These are phyloP conservation scores for Phalanger gymnotis DNA, from an alignment of 2,797 vertebrate species.

Conservation along the genomic window DNA sequence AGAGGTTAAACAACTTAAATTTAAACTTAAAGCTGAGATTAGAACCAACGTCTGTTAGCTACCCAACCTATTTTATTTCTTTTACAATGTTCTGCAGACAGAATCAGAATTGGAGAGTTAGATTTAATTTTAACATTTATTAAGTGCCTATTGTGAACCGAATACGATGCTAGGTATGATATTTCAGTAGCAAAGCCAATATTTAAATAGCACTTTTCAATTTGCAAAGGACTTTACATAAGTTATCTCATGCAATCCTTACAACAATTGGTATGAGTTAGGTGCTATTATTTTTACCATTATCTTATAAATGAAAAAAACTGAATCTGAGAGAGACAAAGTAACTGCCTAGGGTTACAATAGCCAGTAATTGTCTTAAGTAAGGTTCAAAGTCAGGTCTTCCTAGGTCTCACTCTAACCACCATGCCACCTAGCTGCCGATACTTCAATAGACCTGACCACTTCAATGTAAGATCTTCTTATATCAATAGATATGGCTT, in stretches of 20 bases:
- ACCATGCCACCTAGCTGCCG: neutral
- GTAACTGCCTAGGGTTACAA: too few relatives aligned
- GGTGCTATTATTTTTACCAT: neutral
- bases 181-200: neutral
- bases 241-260: neutral
- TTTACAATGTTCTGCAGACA: neutral
- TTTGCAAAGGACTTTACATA: neutral
- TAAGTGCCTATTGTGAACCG: neutral
- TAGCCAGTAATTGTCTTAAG: neutral
- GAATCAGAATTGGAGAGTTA: neutral
- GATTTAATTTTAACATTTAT: neutral
- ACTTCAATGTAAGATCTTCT: neutral
- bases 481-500: neutral
- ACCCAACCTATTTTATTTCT: neutral
- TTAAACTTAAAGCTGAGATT: neutral
- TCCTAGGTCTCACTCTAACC: neutral
- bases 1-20: constrained; percentile 22
- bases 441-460: neutral
- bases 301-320: neutral
- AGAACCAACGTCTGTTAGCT: neutral
- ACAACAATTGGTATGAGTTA: neutral
- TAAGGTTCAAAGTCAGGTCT: neutral
- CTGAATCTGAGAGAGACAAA: neutral
- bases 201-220: neutral
- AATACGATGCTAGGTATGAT: neutral